Evolutionary conservation across 2,888 invertebrate species (phyloP).

Genomic region (Physocephala rufipes): DNA sequence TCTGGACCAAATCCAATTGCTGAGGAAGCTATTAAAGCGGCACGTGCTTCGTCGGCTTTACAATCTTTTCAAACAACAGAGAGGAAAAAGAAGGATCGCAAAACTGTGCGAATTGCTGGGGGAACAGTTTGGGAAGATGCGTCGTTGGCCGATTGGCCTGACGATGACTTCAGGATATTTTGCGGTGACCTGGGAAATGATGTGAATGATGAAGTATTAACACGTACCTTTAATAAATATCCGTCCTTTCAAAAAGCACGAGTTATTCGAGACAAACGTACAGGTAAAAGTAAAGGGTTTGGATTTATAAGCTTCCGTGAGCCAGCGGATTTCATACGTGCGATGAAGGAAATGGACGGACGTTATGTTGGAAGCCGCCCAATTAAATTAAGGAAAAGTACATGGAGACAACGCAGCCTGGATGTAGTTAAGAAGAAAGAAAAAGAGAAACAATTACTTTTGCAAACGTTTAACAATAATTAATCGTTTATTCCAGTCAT

Average conservation of each 20-base stretch:
- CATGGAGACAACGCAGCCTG: slow-evolving; percentile 92
- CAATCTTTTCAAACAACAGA: slow-evolving; percentile 70
- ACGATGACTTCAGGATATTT: slow-evolving; percentile 97
- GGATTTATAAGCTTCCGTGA: slow-evolving; percentile 99
- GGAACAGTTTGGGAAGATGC: slow-evolving; percentile 97
- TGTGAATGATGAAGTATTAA: slow-evolving; percentile 97
- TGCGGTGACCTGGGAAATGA: slow-evolving; percentile 99
- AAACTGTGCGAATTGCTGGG: slow-evolving; percentile 87
- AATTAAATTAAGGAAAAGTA: slow-evolving; percentile 95
- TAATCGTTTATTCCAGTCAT: too few species aligned
- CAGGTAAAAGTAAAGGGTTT: slow-evolving; percentile 98
- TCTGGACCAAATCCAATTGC: slow-evolving; percentile 72
- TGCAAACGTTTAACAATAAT: slow-evolving; percentile 65
- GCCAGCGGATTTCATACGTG: slow-evolving; percentile 95
- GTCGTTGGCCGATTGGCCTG: slow-evolving; percentile 94
- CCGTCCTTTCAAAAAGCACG: slow-evolving; percentile 93
- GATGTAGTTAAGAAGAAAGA: slow-evolving; percentile 96
- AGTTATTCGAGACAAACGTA: slow-evolving; percentile 94
- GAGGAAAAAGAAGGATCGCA: slow-evolving; percentile 64
- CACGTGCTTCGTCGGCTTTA: slow-evolving; percentile 69
- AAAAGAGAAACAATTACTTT: slow-evolving; percentile 89
- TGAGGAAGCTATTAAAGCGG: slow-evolving; percentile 73
- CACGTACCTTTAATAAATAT: slow-evolving; percentile 93
- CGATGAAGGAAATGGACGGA: slow-evolving; percentile 99
- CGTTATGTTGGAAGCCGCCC: slow-evolving; percentile 99